phyloP scores from a whole-genome alignment of 2,888 invertebrate species.

The Erebia epiphron region DNA sequence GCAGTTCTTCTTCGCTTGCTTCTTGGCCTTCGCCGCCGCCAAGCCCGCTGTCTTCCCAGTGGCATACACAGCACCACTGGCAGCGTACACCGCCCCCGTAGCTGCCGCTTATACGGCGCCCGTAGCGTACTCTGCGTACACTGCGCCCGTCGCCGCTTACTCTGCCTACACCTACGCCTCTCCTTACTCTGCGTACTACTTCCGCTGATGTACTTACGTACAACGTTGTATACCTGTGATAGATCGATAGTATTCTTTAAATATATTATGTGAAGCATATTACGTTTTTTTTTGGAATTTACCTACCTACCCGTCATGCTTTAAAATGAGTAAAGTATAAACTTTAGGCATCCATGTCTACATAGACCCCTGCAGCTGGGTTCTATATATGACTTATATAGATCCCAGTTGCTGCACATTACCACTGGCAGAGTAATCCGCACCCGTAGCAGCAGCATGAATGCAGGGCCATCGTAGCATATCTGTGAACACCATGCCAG shows the following conservation, averaged over 20 bases:
- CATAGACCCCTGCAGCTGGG: too few relatives aligned
- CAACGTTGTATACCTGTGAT: not conserved
- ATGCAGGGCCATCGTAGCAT: too few relatives aligned
- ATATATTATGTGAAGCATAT: conserved; percentile 13
- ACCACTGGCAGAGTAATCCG: too few relatives aligned
- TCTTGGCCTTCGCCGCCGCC: conserved; percentile 74
- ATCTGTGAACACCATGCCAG: too few relatives aligned
- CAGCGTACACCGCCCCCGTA: conserved; percentile 56
- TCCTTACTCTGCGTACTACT: conserved; percentile 45
- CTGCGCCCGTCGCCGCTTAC: conserved; percentile 45
- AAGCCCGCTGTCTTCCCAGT: conserved; percentile 56
- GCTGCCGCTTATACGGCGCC: conserved; percentile 58
- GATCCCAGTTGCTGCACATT: too few relatives aligned
- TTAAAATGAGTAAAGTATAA: not conserved
- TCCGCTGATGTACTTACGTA: conserved; percentile 25
- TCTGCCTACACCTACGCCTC: conserved; percentile 48
- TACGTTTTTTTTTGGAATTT: not conserved
- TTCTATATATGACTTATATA: too few relatives aligned
- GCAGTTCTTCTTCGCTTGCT: conserved; percentile 70
- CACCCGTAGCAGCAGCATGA: too few relatives aligned
- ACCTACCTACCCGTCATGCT: too few relatives aligned
- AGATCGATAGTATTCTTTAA: not conserved
- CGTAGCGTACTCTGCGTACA: conserved; percentile 54
- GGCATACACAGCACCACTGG: conserved; percentile 49
- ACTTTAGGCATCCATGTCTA: too few relatives aligned